phyloP scores from a whole-genome alignment of 2,113 vertebrate genomes.

The Sylvietta virens region DNA sequence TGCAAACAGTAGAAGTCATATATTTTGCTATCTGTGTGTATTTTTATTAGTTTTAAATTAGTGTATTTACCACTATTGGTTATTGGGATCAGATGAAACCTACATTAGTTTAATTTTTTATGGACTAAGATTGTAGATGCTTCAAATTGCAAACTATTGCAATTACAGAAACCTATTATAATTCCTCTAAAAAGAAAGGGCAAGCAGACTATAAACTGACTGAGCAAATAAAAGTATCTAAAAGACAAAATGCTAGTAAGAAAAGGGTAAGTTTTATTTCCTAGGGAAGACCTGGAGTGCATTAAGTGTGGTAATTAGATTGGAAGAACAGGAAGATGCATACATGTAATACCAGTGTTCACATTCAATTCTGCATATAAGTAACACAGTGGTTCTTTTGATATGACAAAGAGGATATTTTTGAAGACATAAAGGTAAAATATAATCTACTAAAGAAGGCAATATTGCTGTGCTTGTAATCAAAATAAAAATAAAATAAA shows the following conservation, averaged over 20 bases:
- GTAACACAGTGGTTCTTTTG: background rate
- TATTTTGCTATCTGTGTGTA: background rate
- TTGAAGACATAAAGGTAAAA: background rate
- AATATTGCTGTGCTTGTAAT: background rate
- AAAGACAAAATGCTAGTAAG: slow-evolving; percentile 5
- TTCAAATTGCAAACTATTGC: background rate
- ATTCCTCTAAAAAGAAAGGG: slow-evolving; percentile 31
- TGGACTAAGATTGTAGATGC: background rate
- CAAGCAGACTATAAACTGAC: slow-evolving; percentile 38
- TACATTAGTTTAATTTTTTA: background rate
- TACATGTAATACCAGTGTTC: background rate
- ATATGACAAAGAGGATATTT: background rate
- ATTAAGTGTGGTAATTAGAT: slow-evolving; percentile 17
- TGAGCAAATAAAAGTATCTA: slow-evolving; percentile 38
- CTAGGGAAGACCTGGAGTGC: background rate
- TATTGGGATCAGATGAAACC: background rate
- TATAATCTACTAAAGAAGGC: background rate
- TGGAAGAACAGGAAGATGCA: background rate
- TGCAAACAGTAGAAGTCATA: background rate
- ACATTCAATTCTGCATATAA: background rate
- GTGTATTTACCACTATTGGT: background rate
- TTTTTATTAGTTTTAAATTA: background rate
- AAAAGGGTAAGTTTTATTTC: slow-evolving; percentile 44
- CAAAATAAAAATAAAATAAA: background rate
- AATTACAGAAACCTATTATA: slow-evolving; percentile 19